Conservation (phyloP, 2,113 vertebrate genomes). For the Tamias sibiricus region DNA sequence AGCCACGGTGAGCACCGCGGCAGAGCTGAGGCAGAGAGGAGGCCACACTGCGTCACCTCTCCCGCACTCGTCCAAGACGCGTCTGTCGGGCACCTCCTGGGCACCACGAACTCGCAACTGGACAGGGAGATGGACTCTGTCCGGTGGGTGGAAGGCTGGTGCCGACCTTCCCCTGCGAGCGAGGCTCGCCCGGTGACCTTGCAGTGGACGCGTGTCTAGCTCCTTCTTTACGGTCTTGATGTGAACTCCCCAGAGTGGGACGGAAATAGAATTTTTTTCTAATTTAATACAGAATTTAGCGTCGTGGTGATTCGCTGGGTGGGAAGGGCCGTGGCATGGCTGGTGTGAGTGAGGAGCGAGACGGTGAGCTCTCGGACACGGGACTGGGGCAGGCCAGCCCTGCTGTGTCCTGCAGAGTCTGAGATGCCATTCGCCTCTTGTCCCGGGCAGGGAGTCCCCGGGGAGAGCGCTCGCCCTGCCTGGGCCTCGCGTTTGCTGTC, state of each 20-base stretch:
- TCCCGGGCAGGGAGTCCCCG: background rate
- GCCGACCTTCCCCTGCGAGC: background rate
- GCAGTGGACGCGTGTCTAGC: background rate
- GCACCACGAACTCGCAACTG: background rate
- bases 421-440: background rate
- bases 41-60: accelerated
- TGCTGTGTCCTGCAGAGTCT: background rate
- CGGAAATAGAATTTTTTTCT: background rate
- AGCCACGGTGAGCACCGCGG: background rate
- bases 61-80: accelerated
- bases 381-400: background rate
- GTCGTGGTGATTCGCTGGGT: background rate
- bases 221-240: background rate
- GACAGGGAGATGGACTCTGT: background rate
- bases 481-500: background rate
- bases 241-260: background rate
- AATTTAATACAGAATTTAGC: background rate
- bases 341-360: background rate
- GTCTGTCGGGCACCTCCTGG: background rate
- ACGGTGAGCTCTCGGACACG: background rate
- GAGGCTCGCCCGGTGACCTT: background rate
- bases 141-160: background rate
- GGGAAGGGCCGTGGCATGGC: background rate
- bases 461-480: too few species aligned
- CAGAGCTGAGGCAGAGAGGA: background rate